A percentile compares a stretch with the other conserved stretches of the same genome.
phyloP scores from a whole-genome alignment of 2,888 invertebrate species.

The Linnaemya tessellans region DNA sequence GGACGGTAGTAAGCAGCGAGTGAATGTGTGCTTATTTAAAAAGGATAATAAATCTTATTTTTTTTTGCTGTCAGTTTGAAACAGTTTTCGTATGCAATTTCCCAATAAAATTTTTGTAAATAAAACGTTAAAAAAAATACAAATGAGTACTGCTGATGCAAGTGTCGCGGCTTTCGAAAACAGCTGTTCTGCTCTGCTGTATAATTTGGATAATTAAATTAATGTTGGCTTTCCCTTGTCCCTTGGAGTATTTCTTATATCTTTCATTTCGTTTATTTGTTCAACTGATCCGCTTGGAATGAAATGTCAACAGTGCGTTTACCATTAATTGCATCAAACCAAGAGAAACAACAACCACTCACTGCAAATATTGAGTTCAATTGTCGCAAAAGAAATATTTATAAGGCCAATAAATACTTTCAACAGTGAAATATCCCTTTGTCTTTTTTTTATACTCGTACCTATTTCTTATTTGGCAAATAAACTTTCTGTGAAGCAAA shows the following conservation, averaged over 20 bases:
- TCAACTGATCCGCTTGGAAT: neutral
- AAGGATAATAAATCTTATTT: too few species aligned
- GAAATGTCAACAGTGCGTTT: constrained; percentile 51
- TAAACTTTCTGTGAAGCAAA: constrained; percentile 33
- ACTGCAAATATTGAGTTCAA: neutral
- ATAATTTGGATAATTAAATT: too few species aligned
- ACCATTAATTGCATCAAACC: constrained; percentile 31
- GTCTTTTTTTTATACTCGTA: constrained; percentile 16
- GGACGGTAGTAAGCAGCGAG: neutral
- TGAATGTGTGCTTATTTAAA: neutral
- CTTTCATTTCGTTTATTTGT: neutral
- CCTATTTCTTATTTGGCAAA: constrained; percentile 16
- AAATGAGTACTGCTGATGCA: too few species aligned
- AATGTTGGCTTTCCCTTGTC: too few species aligned
- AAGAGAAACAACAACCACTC: neutral
- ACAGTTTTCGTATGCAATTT: too few species aligned
- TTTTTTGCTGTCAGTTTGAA: too few species aligned
- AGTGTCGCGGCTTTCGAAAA: too few species aligned
- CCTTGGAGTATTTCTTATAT: too few species aligned
- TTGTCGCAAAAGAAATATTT: constrained; percentile 18
- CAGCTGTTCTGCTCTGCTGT: too few species aligned
- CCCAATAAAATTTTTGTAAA: too few species aligned
- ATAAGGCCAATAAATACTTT: constrained; percentile 62
- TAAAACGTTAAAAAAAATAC: too few species aligned
- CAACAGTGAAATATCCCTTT: constrained; percentile 23